phyloP scores from a whole-genome alignment of 2,113 vertebrate genomes.

The Nettapus auritus region DNA sequence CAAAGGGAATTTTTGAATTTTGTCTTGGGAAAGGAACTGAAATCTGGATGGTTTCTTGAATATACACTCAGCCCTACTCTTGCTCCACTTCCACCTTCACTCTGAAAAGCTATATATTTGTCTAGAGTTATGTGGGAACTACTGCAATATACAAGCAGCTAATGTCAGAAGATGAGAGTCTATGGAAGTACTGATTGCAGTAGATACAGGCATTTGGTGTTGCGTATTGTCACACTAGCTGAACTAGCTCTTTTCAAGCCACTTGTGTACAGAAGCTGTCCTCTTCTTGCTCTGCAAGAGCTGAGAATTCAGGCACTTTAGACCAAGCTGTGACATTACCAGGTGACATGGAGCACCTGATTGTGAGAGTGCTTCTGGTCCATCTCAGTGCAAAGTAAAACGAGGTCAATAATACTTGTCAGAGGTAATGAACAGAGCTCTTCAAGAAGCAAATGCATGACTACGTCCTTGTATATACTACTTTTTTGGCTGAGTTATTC shows the following conservation, averaged over 20 bases:
- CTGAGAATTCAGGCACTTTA: background rate
- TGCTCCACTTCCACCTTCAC: background rate
- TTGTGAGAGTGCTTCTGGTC: background rate
- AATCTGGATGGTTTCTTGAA: background rate
- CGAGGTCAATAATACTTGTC: background rate
- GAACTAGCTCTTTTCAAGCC: background rate
- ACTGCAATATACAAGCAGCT: background rate
- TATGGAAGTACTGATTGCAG: background rate
- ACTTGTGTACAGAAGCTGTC: background rate
- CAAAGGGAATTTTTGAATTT: background rate
- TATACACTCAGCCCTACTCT: background rate
- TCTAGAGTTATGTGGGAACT: background rate
- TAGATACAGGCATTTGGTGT: background rate
- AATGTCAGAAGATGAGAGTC: background rate
- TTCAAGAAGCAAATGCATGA: background rate
- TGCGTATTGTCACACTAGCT: background rate
- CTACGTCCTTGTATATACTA: background rate
- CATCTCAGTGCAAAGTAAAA: background rate
- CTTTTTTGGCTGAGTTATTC: background rate
- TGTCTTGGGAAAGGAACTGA: background rate
- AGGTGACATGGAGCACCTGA: background rate
- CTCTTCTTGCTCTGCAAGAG: background rate
- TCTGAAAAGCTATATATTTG: background rate
- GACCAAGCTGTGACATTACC: background rate
- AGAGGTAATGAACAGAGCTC: background rate